phyloP scores from a whole-genome alignment of 1,140 invertebrate species.

The Leptopilina clavipes region DNA sequence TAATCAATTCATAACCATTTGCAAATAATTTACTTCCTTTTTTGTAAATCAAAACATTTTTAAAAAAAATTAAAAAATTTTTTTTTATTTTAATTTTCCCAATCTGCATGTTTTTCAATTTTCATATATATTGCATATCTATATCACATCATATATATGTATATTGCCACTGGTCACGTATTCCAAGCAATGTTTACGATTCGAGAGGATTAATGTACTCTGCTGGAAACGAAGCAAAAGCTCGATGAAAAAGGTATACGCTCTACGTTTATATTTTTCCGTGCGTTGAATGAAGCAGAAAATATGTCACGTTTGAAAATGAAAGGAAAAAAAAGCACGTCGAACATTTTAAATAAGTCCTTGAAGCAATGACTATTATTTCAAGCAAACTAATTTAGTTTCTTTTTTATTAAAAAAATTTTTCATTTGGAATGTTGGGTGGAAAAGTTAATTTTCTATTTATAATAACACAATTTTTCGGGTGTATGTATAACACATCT shows the following conservation, averaged over 20 bases:
- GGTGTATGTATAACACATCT: neutral
- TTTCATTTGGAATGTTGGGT: too few species aligned
- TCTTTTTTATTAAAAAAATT: too few species aligned
- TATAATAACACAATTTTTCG: too few species aligned
- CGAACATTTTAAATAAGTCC: neutral
- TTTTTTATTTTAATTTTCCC: neutral
- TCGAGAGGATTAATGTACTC: slow-evolving; percentile 22
- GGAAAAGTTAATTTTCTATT: too few species aligned
- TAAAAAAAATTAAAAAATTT: too few species aligned
- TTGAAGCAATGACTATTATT: neutral
- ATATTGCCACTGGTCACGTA: slow-evolving; percentile 7
- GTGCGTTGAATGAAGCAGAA: neutral
- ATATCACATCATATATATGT: too few species aligned
- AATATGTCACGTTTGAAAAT: neutral
- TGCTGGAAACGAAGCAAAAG: neutral
- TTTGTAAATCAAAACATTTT: too few species aligned
- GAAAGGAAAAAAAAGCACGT: neutral
- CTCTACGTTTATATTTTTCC: neutral
- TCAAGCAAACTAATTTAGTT: neutral
- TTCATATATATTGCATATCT: slow-evolving; percentile 14
- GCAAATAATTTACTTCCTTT: neutral
- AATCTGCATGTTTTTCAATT: neutral
- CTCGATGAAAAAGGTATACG: neutral
- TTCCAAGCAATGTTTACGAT: slow-evolving; percentile 14
- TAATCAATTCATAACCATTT: neutral